Evolutionary conservation across 2,797 vertebrate genomes (phyloP).

Genomic region (Sphenopsis melanotis): DNA sequence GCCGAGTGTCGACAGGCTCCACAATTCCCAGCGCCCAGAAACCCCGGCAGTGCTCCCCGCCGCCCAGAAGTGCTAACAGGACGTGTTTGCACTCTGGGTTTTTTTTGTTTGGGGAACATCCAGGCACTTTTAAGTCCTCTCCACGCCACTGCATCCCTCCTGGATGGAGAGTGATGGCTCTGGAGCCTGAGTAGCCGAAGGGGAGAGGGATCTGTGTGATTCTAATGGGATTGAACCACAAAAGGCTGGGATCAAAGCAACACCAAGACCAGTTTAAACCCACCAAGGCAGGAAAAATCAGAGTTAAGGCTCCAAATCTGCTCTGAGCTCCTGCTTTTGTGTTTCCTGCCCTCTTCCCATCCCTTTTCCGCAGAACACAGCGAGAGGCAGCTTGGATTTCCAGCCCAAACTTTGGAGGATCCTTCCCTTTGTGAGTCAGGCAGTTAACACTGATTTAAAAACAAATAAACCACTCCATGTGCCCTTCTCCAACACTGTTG

Average conservation of each 20-base stretch:
- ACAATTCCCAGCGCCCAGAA: not conserved
- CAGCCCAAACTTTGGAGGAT: not conserved
- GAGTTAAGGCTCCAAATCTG: not conserved
- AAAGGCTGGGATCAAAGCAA: not conserved
- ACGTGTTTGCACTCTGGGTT: not conserved
- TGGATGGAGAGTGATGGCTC: not conserved
- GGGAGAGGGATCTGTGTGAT: not conserved
- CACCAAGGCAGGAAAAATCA: not conserved
- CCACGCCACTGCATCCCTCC: not conserved
- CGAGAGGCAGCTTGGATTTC: not conserved
- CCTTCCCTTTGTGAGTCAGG: not conserved
- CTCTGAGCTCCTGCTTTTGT: not conserved
- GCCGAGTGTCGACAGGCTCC: constrained; percentile 9
- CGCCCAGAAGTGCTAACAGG: constrained; percentile 24
- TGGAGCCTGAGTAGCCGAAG: not conserved
- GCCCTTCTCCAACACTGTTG: not conserved
- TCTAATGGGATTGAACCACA: not conserved
- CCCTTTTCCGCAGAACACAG: not conserved
- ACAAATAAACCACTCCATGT: not conserved
- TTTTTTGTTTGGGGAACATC: not conserved
- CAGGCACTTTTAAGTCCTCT: not conserved
- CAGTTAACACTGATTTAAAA: constrained; percentile 1
- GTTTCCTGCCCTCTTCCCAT: not conserved
- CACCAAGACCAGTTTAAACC: not conserved
- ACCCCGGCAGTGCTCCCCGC: not conserved